Base-by-base conservation (phyloP, 37 sponge, comb jelly and placozoan genomes). In the Tethya wilhelma region DNA sequence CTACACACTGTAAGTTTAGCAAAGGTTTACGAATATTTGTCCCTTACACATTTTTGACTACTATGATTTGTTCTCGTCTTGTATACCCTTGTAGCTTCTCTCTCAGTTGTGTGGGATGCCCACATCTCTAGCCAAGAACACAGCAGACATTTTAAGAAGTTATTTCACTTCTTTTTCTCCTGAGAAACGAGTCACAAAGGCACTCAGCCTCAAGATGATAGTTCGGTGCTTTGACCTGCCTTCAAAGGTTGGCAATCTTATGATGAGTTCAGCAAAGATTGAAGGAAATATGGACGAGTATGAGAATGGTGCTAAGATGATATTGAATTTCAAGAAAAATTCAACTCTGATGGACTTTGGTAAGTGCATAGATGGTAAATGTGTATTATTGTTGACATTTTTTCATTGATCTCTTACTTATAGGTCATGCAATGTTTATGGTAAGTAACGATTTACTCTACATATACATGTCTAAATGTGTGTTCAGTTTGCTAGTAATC, bases 351-450 rank as follows among this genome's bases (percentile, higher is more conserved):
- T 70, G 17, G 72, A 63, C 38, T 30, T 71, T 28, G 73, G 82
- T 81, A n/a, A n/a, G n/a, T n/a, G n/a, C n/a, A n/a, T n/a, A n/a
- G n/a, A n/a, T n/a, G n/a, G n/a, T n/a, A n/a, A n/a, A n/a, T n/a
- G n/a, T n/a, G n/a, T n/a, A 60, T 14, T 49, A 67, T 39, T 67
- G 23, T 17, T 67, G 29, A 23, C 23, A 37, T 37, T 32, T 53
- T 28, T 38, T 26, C 37, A 31, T 28, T 26, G 31, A 20, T 72
- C 33, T 71, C 44, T 43, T 7, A 20, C 38, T 17, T 64, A 39
- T 56, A 83, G 83, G 74, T 36, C 46, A 8, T 63, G 64, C 53
- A 0, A 1, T 83, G 11, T 83, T 83, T 46, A n/a, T 72, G 66
- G 83, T 83, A 33, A 46, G 83, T 55, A 2, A 28, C 28, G n/a